These are phyloP conservation scores for Ceyx erithaca DNA, from an alignment of 2,797 vertebrate species.

Conservation along the genomic window DNA sequence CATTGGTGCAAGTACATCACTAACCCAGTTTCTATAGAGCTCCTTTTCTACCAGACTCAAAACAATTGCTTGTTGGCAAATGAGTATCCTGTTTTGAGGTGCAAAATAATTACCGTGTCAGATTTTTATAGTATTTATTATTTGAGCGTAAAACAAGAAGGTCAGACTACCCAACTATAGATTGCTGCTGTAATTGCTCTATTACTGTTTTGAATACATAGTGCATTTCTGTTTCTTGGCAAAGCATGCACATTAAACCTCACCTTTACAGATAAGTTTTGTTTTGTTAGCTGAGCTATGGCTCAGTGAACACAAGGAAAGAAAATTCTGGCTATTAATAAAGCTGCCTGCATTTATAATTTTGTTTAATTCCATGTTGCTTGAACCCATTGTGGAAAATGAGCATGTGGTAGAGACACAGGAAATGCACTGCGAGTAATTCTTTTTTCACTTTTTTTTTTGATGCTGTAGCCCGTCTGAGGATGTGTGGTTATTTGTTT, in stretches of 20 bases:
- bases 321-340: not conserved
- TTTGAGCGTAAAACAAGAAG: slow-evolving; percentile 22
- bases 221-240: not conserved
- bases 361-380: not conserved
- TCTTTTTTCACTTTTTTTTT: not conserved
- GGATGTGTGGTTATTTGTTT: not conserved
- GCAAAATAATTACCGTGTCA: slow-evolving; percentile 44
- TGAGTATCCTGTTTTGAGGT: slow-evolving; percentile 10
- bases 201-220: slow-evolving; percentile 7
- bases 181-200: not conserved
- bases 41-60: not conserved
- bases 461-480: not conserved
- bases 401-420: not conserved
- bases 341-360: not conserved
- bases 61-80: not conserved
- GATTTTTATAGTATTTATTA: not conserved
- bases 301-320: not conserved
- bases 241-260: not conserved
- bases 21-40: slow-evolving; percentile 22
- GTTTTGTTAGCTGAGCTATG: not conserved
- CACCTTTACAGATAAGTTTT: not conserved
- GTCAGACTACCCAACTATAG: not conserved
- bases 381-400: not conserved
- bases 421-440: not conserved
- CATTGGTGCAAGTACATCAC: not conserved